phyloP scores from a whole-genome alignment of 2,113 vertebrate genomes.

The Empidonax alnorum region DNA sequence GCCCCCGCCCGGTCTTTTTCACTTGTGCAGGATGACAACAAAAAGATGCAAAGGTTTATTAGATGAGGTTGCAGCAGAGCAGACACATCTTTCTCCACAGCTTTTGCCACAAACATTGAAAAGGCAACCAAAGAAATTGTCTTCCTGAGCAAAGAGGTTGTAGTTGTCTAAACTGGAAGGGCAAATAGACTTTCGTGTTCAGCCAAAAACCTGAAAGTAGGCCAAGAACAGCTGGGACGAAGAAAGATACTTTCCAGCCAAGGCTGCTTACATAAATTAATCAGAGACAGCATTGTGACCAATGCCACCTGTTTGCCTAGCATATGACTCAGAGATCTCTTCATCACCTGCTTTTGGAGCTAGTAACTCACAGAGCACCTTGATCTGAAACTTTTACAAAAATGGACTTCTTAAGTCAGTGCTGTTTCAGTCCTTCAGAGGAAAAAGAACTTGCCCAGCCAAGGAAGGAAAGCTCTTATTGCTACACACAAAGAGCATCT shows the following conservation, averaged over 20 bases:
- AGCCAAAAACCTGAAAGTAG: background rate
- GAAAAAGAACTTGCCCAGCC: background rate
- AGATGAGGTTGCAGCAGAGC: background rate
- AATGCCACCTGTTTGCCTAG: background rate
- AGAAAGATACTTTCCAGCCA: background rate
- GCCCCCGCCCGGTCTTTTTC: background rate
- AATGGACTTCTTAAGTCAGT: background rate
- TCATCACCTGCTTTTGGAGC: background rate
- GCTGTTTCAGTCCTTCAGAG: background rate
- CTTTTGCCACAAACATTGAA: background rate
- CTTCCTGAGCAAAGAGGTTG: background rate
- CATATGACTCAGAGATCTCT: background rate
- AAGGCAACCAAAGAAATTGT: background rate
- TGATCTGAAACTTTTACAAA: background rate
- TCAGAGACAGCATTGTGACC: background rate
- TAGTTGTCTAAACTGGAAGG: background rate
- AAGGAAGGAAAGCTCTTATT: background rate
- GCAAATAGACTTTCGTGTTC: background rate
- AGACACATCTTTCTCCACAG: background rate
- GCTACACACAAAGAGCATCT: background rate
- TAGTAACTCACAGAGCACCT: background rate
- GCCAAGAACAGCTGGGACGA: background rate
- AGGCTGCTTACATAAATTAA: background rate
- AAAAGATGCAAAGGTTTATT: background rate
- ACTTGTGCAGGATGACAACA: background rate